These are phyloP conservation scores for Melanostoma scalare DNA, from an alignment of 2,888 invertebrate genomes.

Conservation along the genomic window DNA sequence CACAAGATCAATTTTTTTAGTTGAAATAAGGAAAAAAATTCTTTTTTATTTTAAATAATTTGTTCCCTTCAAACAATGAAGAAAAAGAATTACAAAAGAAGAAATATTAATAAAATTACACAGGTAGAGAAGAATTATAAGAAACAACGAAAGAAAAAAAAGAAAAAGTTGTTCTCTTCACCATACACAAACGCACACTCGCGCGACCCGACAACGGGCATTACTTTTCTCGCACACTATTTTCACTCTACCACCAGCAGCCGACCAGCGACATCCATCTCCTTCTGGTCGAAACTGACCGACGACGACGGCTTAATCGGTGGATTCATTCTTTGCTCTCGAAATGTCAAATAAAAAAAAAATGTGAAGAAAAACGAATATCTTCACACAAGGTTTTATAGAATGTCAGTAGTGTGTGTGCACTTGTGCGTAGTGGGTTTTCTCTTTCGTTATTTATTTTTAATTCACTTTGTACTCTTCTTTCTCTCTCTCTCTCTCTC, in stretches of 20 bases:
- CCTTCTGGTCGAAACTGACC: conserved; percentile 38
- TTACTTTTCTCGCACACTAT: conserved; percentile 5
- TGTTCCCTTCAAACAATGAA: conserved; percentile 53
- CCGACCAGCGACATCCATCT: conserved; percentile 33
- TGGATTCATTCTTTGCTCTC: conserved; percentile 42
- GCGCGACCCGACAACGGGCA: conserved; percentile 19
- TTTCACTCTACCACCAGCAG: background rate
- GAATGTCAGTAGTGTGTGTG: conserved; percentile 30
- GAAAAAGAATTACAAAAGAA: conserved; percentile 29
- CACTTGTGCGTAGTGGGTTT: conserved; percentile 30
- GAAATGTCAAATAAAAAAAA: conserved; percentile 59
- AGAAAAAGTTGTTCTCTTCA: conserved; percentile 55
- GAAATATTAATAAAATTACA: conserved; percentile 64
- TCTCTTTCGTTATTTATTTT: conserved; percentile 56
- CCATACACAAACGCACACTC: conserved; percentile 29
- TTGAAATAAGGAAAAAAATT: conserved; percentile 1
- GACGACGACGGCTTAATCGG: conserved; percentile 9
- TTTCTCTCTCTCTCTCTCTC: conserved; percentile 30
- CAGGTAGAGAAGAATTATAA: conserved; percentile 54
- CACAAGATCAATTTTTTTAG: conserved; percentile 9
- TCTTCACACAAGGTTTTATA: conserved; percentile 36
- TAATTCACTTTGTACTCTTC: conserved; percentile 33
- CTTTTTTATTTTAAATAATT: conserved; percentile 48
- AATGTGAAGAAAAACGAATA: conserved; percentile 6
- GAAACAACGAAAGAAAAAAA: conserved; percentile 55